These are phyloP conservation scores for Chrysopilus asiliformis DNA, from an alignment of 2,888 invertebrate species.

Conservation along the genomic window DNA sequence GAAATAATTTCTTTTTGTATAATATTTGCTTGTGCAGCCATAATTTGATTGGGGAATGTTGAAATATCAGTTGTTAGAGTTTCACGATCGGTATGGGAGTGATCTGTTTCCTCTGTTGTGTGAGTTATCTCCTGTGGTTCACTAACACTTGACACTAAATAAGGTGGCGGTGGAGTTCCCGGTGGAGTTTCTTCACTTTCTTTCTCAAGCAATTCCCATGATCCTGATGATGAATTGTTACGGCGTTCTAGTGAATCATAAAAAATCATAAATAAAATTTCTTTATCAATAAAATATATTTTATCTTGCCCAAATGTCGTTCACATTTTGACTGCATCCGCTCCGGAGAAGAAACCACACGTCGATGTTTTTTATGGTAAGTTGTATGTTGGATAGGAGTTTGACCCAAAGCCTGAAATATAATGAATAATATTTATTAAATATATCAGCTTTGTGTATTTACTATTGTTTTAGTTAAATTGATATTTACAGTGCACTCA, in stretches of 20 bases:
- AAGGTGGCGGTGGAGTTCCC: conserved; percentile 82
- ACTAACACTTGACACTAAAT: conserved; percentile 31
- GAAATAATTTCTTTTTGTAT: conserved; percentile 74
- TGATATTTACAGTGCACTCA: too few relatives aligned
- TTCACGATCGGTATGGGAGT: conserved; percentile 7
- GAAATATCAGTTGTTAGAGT: conserved; percentile 14
- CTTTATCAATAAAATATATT: background rate
- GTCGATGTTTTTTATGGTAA: conserved; percentile 31
- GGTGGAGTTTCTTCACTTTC: conserved; percentile 50
- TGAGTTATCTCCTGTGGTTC: conserved; percentile 6
- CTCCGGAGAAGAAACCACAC: conserved; percentile 36
- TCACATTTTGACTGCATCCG: conserved; percentile 31
- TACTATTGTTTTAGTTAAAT: too few relatives aligned
- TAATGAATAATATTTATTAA: background rate
- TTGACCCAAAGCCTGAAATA: conserved; percentile 30
- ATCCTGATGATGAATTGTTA: conserved; percentile 32
- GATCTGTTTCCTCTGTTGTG: conserved; percentile 6
- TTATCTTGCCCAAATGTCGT: conserved; percentile 22
- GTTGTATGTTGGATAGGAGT: conserved; percentile 28
- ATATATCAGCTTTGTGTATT: background rate
- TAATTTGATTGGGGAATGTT: conserved; percentile 26
- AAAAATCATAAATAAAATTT: background rate
- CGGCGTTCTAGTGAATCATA: conserved; percentile 24
- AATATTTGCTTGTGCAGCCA: conserved; percentile 28
- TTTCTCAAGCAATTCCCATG: conserved; percentile 34